These are phyloP conservation scores for Itoplectis maculator DNA, from an alignment of 2,888 invertebrate species.

Conservation along the genomic window DNA sequence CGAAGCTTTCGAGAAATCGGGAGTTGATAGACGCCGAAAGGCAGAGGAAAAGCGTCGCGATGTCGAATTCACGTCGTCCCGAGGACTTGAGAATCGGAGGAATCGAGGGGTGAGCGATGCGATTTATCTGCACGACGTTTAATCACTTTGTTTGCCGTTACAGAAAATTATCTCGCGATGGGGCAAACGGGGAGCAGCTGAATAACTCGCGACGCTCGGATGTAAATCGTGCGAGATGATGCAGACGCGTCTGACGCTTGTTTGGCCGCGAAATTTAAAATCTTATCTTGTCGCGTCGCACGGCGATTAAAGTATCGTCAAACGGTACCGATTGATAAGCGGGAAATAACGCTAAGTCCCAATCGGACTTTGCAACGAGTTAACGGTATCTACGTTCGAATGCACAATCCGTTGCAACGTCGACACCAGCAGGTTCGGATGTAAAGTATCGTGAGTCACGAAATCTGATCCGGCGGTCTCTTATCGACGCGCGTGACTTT, in stretches of 20 bases:
- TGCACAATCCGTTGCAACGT: not conserved
- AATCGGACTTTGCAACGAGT: not conserved
- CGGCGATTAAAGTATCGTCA: not conserved
- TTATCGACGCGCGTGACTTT: constrained; percentile 51
- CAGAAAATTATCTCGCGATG: not conserved
- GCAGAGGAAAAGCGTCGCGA: constrained; percentile 35
- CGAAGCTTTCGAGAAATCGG: constrained; percentile 17
- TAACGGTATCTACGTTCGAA: not conserved
- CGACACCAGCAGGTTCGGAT: not conserved
- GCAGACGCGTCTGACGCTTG: not conserved
- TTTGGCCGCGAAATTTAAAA: not conserved
- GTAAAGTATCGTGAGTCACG: not conserved
- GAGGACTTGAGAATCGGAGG: constrained; percentile 80
- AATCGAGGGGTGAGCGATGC: constrained; percentile 80
- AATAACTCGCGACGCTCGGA: not conserved
- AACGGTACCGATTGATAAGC: not conserved
- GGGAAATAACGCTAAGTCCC: not conserved
- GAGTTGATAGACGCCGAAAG: constrained; percentile 27
- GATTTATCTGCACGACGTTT: not conserved
- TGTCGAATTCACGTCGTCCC: constrained; percentile 49
- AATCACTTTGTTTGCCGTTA: not conserved
- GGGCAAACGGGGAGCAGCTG: not conserved
- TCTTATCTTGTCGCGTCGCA: not conserved
- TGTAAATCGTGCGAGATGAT: not conserved
- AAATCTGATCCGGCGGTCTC: constrained; percentile 17